Conservation (phyloP, 2,113 vertebrate species). For the Mobula birostris region DNA sequence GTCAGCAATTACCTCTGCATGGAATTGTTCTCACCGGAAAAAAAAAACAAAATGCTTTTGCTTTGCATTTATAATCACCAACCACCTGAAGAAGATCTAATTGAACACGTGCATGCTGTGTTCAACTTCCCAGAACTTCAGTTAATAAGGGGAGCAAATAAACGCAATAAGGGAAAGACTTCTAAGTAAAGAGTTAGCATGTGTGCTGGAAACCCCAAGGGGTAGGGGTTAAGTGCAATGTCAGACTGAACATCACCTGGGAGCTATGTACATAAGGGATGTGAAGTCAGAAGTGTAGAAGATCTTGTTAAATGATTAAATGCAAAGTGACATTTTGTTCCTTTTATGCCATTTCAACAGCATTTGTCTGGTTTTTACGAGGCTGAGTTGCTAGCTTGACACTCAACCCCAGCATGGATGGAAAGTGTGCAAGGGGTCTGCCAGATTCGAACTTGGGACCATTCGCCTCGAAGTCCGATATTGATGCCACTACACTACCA, state of each 20-base stretch:
- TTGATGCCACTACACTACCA: too few species aligned
- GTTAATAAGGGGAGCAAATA: neutral
- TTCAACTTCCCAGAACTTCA: neutral
- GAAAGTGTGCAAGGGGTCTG: too few species aligned
- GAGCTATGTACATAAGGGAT: neutral
- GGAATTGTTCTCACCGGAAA: too few species aligned
- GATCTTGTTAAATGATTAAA: neutral
- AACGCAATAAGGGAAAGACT: neutral
- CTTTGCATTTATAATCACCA: neutral
- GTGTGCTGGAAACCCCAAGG: neutral
- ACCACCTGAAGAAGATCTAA: neutral
- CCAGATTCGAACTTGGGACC: too few species aligned
- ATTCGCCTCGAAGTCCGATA: too few species aligned
- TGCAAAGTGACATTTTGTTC: neutral
- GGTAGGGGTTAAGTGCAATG: neutral
- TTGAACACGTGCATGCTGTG: neutral
- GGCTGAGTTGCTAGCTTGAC: too few species aligned
- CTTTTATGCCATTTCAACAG: too few species aligned
- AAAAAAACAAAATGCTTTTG: neutral
- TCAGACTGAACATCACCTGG: neutral
- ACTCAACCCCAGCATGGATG: too few species aligned
- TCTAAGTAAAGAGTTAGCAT: neutral
- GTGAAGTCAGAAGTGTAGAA: neutral
- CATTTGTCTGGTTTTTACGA: too few species aligned
- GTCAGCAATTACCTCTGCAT: neutral